phyloP scores from a whole-genome alignment of 1,140 invertebrate species.

The Panagrolaimus sp. region DNA sequence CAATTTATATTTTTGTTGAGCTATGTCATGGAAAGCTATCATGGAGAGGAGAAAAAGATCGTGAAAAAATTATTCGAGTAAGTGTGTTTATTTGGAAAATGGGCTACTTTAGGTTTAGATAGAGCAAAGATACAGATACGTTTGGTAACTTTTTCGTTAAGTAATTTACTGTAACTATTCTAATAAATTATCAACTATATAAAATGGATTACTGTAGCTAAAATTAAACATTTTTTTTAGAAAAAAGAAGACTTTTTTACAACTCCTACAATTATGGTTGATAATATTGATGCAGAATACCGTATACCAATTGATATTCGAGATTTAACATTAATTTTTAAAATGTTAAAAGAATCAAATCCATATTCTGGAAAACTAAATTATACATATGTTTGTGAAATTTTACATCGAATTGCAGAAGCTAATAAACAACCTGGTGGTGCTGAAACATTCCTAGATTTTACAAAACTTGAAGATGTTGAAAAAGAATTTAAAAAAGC shows the following conservation, averaged over 20 bases:
- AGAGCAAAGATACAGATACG: no score
- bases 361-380: neutral
- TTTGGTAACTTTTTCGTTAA: no score
- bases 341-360: neutral
- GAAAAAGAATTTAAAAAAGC: no score
- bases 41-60: constrained; percentile 14
- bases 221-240: no score
- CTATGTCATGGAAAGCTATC: constrained; percentile 15
- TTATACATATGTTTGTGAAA: constrained; percentile 9
- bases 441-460: neutral
- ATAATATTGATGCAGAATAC: constrained; percentile 6
- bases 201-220: no score
- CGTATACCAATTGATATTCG: constrained; percentile 18
- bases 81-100: no score
- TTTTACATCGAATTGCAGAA: constrained; percentile 18
- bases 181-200: no score
- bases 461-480: neutral
- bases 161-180: no score
- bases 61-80: neutral
- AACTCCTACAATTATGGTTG: constrained; percentile 12
- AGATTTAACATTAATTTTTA: constrained; percentile 8
- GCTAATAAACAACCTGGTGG: constrained; percentile 6
- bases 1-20: constrained; percentile 15
- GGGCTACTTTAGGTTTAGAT: no score
- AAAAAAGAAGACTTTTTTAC: constrained; percentile 5